Evolutionary conservation across 2,797 vertebrate species (phyloP), one percentile per base, ranked within the genome.

Genomic region (Betta splendens): DNA sequence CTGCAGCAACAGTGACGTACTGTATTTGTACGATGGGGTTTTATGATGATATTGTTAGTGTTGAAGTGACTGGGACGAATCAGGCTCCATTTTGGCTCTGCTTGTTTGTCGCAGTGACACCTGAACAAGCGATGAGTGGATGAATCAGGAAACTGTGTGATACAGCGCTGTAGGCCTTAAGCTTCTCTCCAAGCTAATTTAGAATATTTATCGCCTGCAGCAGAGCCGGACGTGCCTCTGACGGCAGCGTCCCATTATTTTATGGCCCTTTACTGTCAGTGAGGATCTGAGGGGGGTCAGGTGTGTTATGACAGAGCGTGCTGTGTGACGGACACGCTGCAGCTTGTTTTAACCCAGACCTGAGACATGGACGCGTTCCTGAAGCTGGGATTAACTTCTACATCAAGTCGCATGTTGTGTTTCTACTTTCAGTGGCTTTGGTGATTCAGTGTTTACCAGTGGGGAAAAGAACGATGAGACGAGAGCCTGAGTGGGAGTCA

Each of bases 281-380:
- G n/a, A n/a, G n/a, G n/a, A n/a, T 87, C 82, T 74, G 82, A 80
- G 84, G 77, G 73, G 52, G 79, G 70, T 84, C 80, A 79, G 85
- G 86, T 87, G 79, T 86, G 83, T 84, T 87, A 73, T 85, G 83
- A 89, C 87, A 86, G 85, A 54, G 31, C 51, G 85, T 79, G 75
- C 81, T 75, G 79, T 81, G 83, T 77, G 81, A 85, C 49, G 63
- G 69, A 33, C 18, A 47, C 25, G n/a, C n/a, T n/a, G n/a, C n/a
- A n/a, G n/a, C n/a, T n/a, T n/a, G n/a, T n/a, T n/a, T n/a, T n/a
- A n/a, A n/a, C n/a, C n/a, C n/a, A n/a, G n/a, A n/a, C n/a, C n/a
- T n/a, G n/a, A 25, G 54, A 37, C 49, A 50, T 13, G 36, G 21
- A 48, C 23, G n/a, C n/a, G n/a, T n/a, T n/a, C n/a, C n/a, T n/a